Conservation (phyloP, 1,140 invertebrate species). For the Agrilus planipennis region DNA sequence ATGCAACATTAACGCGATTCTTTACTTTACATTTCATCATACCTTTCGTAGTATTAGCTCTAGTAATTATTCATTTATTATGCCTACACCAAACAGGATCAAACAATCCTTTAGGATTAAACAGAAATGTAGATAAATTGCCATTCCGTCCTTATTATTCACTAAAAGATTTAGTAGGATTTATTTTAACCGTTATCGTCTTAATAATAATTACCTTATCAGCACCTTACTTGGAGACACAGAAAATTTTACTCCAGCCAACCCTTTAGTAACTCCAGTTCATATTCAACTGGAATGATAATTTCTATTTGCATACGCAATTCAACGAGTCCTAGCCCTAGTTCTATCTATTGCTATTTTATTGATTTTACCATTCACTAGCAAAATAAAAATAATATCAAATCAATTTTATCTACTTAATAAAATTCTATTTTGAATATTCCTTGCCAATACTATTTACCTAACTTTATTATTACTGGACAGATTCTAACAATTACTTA, state of each 20-base stretch:
- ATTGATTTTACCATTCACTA: constrained; percentile 39
- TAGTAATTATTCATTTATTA: constrained; percentile 48
- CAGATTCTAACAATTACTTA: constrained; percentile 47
- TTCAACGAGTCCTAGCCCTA: constrained; percentile 56
- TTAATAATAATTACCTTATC: constrained; percentile 19
- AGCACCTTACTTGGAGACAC: constrained; percentile 47
- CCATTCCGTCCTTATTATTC: constrained; percentile 48
- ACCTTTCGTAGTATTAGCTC: constrained; percentile 48
- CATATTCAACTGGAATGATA: constrained; percentile 70
- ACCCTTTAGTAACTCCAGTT: constrained; percentile 52
- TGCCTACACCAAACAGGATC: constrained; percentile 49
- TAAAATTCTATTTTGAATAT: constrained; percentile 46
- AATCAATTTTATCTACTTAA: constrained; percentile 43
- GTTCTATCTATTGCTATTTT: constrained; percentile 50
- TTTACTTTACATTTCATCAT: constrained; percentile 58
- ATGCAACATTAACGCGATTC: constrained; percentile 56
- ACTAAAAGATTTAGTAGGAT: constrained; percentile 46
- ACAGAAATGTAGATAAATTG: constrained; percentile 48
- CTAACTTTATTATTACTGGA: constrained; percentile 47
- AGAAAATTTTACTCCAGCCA: constrained; percentile 57
- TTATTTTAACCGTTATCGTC: constrained; percentile 40
- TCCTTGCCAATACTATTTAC: constrained; percentile 41
- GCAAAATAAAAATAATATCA: constrained; percentile 40
- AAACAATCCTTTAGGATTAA: constrained; percentile 46
- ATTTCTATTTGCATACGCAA: constrained; percentile 64